Percentiles rank a stretch among this genome's conserved stretches.
phyloP scores from a whole-genome alignment of 2,797 vertebrate species.

The Pangasius mekongensis region DNA sequence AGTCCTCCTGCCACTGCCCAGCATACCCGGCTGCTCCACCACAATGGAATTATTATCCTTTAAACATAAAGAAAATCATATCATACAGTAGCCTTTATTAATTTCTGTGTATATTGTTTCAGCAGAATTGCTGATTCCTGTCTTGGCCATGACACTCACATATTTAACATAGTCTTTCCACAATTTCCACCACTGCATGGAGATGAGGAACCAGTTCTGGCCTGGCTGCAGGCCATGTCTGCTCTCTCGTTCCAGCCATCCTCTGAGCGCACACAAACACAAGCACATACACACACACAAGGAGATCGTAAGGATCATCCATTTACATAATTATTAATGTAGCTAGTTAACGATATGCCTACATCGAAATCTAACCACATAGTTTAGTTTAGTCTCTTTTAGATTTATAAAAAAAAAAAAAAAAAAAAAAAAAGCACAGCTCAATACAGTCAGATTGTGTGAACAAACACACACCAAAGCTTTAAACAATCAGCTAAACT shows the following conservation, averaged over 20 bases:
- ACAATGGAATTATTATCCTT: slow-evolving; percentile 91
- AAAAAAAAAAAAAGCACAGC: not conserved
- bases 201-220: slow-evolving; percentile 98
- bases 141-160: slow-evolving; percentile 75
- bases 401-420: not conserved
- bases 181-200: slow-evolving; percentile 97
- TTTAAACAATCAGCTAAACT: not conserved
- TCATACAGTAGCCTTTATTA: not conserved
- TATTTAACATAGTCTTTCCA: slow-evolving; percentile 99
- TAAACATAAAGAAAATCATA: slow-evolving; percentile 49
- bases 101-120: not conserved
- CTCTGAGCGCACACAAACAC: slow-evolving; percentile 71
- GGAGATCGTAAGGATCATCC: not conserved
- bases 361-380: not conserved
- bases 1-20: slow-evolving; percentile 78
- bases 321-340: not conserved
- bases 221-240: slow-evolving; percentile 90
- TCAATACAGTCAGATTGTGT: not conserved
- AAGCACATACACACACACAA: slow-evolving; percentile 7
- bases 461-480: not conserved
- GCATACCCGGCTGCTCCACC: slow-evolving; percentile 88
- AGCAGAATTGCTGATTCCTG: not conserved
- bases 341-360: not conserved
- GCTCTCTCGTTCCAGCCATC: slow-evolving; percentile 97
- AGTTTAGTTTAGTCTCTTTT: too few species aligned